phyloP scores from a whole-genome alignment of 2,797 vertebrate genomes.

The Coregonus sp. region DNA sequence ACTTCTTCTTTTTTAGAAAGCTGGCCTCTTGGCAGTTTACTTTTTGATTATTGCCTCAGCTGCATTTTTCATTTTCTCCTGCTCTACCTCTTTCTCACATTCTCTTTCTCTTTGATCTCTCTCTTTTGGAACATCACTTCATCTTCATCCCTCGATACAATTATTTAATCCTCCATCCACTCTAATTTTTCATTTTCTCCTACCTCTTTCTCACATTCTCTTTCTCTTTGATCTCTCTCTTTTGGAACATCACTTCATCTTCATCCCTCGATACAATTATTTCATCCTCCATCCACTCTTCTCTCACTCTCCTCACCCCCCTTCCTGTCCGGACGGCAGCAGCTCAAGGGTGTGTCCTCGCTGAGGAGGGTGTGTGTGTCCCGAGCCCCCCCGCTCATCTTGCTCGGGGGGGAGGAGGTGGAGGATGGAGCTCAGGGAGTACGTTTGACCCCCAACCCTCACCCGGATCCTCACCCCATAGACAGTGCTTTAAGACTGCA shows the following conservation, averaged over 20 bases:
- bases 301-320: neutral
- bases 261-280: neutral
- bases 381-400: conserved; percentile 77
- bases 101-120: conserved; percentile 22
- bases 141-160: conserved; percentile 18
- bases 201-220: conserved; percentile 15
- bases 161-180: conserved; percentile 3
- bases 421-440: conserved; percentile 82
- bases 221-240: conserved; percentile 23
- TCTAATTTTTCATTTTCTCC: conserved; percentile 13
- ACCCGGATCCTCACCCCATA: conserved; percentile 21
- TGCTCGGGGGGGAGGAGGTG: conserved; percentile 71
- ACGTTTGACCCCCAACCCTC: conserved; percentile 56
- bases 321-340: conserved; percentile 58
- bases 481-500: conserved; percentile 44
- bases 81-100: conserved; percentile 16
- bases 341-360: conserved; percentile 72
- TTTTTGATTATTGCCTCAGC: conserved; percentile 1
- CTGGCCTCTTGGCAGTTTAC: neutral
- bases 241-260: conserved; percentile 21
- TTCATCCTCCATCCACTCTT: neutral
- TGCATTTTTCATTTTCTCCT: conserved; percentile 12
- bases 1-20: neutral
- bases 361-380: conserved; percentile 64
- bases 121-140: conserved; percentile 20